phyloP scores from a whole-genome alignment of 2,888 invertebrate species.

The Diabrotica balteata region DNA sequence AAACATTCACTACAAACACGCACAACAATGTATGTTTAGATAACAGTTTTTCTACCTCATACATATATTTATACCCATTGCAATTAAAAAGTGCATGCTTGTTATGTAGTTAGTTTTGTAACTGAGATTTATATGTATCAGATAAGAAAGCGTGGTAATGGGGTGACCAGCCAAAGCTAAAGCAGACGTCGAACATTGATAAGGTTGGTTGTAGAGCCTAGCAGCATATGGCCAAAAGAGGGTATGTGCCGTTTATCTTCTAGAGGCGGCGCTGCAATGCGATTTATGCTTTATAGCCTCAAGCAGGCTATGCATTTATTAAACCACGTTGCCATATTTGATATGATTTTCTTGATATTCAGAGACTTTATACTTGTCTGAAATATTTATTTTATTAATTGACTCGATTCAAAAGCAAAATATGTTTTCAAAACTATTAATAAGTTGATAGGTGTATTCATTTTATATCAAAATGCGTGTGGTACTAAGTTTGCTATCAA shows the following conservation, averaged over 20 bases:
- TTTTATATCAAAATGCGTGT: no score
- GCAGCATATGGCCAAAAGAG: constrained; percentile 55
- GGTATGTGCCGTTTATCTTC: constrained; percentile 56
- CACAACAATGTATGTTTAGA: no score
- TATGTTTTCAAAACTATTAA: no score
- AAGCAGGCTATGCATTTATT: constrained; percentile 28
- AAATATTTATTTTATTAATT: no score
- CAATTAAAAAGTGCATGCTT: constrained; percentile 14
- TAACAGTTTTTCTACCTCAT: no score
- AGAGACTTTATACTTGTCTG: no score
- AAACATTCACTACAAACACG: no score
- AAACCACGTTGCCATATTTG: constrained; percentile 11
- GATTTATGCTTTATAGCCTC: constrained; percentile 38
- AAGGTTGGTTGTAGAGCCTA: constrained; percentile 42
- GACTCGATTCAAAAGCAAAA: no score
- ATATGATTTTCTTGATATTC: no score
- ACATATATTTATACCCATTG: constrained; percentile 1
- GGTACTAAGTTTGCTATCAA: no score
- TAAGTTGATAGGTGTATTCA: no score
- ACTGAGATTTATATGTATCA: constrained; percentile 16
- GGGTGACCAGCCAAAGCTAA: constrained; percentile 17
- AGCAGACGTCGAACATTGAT: constrained; percentile 40
- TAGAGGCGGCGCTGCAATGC: constrained; percentile 40
- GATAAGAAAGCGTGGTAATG: constrained; percentile 30
- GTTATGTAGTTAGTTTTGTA: constrained; percentile 11